These are phyloP conservation scores for Omphaloscelis lunosa DNA, from an alignment of 2,888 invertebrate species.

Conservation along the genomic window DNA sequence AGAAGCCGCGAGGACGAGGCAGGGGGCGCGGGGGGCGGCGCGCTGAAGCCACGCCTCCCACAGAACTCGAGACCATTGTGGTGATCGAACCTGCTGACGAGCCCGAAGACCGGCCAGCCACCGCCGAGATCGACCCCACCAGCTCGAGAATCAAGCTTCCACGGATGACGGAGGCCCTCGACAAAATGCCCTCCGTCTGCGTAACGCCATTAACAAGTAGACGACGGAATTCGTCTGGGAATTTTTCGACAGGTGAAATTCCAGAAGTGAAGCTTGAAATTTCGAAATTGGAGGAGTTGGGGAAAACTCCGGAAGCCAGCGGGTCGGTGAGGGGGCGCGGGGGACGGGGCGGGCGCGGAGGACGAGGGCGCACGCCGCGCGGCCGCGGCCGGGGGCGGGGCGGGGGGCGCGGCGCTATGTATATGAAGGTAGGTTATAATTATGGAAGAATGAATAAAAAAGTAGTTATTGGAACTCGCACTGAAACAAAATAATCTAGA, in stretches of 20 bases:
- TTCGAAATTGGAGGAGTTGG: slow-evolving; percentile 75
- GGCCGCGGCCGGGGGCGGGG: slow-evolving; percentile 84
- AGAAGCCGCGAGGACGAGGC: slow-evolving; percentile 82
- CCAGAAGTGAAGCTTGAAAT: slow-evolving; percentile 74
- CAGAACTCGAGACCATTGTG: slow-evolving; percentile 60
- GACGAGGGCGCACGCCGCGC: slow-evolving; percentile 74
- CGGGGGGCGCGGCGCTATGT: slow-evolving; percentile 83
- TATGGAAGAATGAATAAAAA: background rate
- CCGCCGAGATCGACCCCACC: slow-evolving; percentile 82
- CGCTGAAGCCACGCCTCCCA: slow-evolving; percentile 60
- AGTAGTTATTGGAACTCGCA: background rate
- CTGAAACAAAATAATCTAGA: background rate
- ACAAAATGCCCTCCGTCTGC: slow-evolving; percentile 82
- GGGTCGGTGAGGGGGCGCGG: slow-evolving; percentile 67
- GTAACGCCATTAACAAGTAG: slow-evolving; percentile 83
- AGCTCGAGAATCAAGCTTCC: slow-evolving; percentile 87
- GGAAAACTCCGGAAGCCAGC: slow-evolving; percentile 76
- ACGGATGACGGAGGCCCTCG: slow-evolving; percentile 87
- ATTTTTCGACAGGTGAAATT: slow-evolving; percentile 72
- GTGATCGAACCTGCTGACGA: slow-evolving; percentile 60
- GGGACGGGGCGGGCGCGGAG: slow-evolving; percentile 72
- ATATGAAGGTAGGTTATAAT: slow-evolving; percentile 73
- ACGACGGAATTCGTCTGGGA: slow-evolving; percentile 74
- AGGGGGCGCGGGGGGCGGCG: slow-evolving; percentile 82
- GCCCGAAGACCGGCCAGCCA: slow-evolving; percentile 38